Evolutionary conservation across 2,888 invertebrate genomes (phyloP), one percentile per base, ranked within the genome.

Genomic region (Mechanitis messenoides): DNA sequence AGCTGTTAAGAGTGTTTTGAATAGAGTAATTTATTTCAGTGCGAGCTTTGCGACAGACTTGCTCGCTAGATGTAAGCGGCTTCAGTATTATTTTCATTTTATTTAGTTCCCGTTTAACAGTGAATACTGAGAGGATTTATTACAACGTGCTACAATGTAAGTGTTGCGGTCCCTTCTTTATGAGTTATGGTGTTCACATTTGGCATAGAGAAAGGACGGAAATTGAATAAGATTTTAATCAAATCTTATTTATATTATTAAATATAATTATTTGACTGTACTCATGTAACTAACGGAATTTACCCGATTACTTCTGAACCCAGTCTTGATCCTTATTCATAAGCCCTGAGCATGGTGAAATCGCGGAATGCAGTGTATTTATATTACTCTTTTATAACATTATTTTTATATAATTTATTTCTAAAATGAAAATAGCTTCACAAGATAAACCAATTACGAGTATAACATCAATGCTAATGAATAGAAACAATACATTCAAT

Each of bases 1-100:
- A 50, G 50, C 50, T 50, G 50, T 50, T 50, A 50, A 50, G 28
- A 50, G 31, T 50, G 50, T 50, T 50, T 50, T 50, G 50, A 50
- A 50, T 50, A 50, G 50, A 50, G 28, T 50, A 50, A 50, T 28
- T 50, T 50, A 50, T 50, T 50, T 50, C 50, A 50, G 50, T 31
- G 50, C 28, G 50, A 1, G 50, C 28, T 50, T 50, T 50, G 50
- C 50, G 50, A 50, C 50, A 50, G 50, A 50, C 50, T 50, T 50
- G 20, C 46, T 50, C 20, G 20, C 28, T 28, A 50, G 9, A 50
- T 50, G 50, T 50, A 50, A 28, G 50, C 50, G 20, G 50, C 6
- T 50, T 50, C 31, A 50, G 50, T 9, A 50, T 28, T 50, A 50
- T 50, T 50, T 50, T 50, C 50, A 50, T 50, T 50, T 50, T 50